phyloP scores from a whole-genome alignment of 2,888 invertebrate species.

The Phlogophora meticulosa region DNA sequence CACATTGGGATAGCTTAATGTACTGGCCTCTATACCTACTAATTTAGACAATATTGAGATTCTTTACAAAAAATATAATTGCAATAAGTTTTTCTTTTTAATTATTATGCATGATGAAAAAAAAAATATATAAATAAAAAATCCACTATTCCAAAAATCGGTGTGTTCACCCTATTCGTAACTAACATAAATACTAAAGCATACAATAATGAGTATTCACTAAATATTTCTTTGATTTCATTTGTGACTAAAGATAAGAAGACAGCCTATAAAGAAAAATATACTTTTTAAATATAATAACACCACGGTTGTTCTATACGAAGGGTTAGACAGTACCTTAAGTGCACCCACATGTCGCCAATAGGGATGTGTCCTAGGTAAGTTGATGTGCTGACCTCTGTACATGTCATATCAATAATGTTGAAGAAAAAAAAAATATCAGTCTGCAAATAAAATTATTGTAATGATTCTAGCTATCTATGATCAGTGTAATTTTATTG shows the following conservation, averaged over 20 bases:
- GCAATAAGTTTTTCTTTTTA: neutral
- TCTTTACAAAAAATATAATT: slow-evolving; percentile 21
- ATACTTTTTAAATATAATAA: slow-evolving; percentile 8
- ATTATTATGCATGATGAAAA: neutral
- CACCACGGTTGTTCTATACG: no score
- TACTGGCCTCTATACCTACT: no score
- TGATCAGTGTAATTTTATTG: neutral
- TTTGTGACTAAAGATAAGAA: slow-evolving; percentile 56
- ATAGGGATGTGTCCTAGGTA: no score
- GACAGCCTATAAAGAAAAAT: slow-evolving; percentile 43
- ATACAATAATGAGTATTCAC: slow-evolving; percentile 56
- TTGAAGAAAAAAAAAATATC: slow-evolving; percentile 25
- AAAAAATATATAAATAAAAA: neutral
- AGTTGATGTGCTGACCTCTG: no score
- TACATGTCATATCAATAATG: neutral
- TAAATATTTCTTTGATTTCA: slow-evolving; percentile 53
- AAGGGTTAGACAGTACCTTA: no score
- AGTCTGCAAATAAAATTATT: slow-evolving; percentile 46
- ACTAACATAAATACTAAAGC: no score
- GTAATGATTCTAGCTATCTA: slow-evolving; percentile 45
- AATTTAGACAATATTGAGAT: slow-evolving; percentile 32
- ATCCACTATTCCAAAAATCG: slow-evolving; percentile 1
- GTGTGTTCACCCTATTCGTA: no score
- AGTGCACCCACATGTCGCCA: no score
- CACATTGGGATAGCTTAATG: no score